Base-by-base conservation (phyloP, 2,888 invertebrate genomes). In the Petrophora chlorosata region DNA sequence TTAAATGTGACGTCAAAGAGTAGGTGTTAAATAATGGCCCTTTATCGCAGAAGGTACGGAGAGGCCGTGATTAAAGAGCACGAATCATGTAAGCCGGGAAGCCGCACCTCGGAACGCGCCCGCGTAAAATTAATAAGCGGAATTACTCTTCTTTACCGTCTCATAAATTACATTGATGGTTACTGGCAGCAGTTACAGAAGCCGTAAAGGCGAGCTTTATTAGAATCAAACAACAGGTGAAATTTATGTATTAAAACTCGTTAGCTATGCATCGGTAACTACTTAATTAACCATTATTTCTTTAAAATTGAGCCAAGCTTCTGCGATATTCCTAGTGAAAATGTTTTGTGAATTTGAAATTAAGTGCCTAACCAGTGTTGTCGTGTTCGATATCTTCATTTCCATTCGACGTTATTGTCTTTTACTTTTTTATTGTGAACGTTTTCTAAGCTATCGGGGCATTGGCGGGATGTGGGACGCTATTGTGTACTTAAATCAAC, bases 101-200 rank as follows among this genome's bases (percentile, higher is more conserved):
- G 79, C 79, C 82, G 64, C 81, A 76, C 81, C 82, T 79, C 52
- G 48, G 54, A 70, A 70, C 72, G 77, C 72, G 72, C 70, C 74
- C 75, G 71, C 70, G 69, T 65, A 72, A 86, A 85, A 87, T 88
- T 87, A 87, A 86, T 86, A 86, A 86, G 79, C 76, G 69, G 70
- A 84, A 86, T 85, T 77, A 83, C 80, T 85, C 80, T 81, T 81
- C 79, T 78, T 82, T 79, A 81, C 78, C 79, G 76, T 61, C 74
- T 67, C 79, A 79, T 87, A 87, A 87, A 87, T 85, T 78, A 84
- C 75, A 78, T 82, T 83, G 83, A 87, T 82, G 81, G 79, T 72
- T 70, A 75, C 79, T 79, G 71, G 69, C 73, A 80, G 70, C 79
- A 77, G 76, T 81, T 71, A 81, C 67, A 77, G 68, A 70, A 74